Evolutionary conservation across 2,797 vertebrate species (phyloP).

Genomic region (Cynopterus sphinx): DNA sequence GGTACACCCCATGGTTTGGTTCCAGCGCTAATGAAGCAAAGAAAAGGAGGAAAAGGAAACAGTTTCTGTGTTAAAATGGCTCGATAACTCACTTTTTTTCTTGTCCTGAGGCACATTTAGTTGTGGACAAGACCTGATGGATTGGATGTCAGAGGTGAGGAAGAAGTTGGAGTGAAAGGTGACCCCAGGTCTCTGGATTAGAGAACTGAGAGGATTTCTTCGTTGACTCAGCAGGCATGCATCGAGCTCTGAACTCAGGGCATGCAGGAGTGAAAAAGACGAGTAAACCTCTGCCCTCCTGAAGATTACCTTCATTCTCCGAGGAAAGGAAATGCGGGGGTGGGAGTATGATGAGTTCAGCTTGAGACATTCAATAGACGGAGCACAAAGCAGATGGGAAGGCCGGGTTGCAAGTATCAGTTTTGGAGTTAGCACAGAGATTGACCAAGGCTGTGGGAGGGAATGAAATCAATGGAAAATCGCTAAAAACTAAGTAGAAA

Average conservation of each 20-base stretch:
- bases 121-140: background rate
- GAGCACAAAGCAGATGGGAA: background rate
- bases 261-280: too few species aligned
- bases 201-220: background rate
- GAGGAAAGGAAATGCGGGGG: background rate
- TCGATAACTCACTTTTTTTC: background rate
- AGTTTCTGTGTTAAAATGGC: background rate
- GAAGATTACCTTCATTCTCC: background rate
- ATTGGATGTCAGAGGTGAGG: background rate
- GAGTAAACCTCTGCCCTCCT: background rate
- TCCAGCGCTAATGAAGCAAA: constrained; percentile 24
- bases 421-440: background rate
- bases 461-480: background rate
- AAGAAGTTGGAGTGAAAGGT: background rate
- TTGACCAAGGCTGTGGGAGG: background rate
- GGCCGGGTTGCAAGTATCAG: background rate
- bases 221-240: background rate
- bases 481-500: background rate
- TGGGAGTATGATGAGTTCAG: background rate
- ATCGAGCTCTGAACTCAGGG: background rate
- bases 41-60: background rate
- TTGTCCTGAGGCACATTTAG: background rate
- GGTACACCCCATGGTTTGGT: background rate
- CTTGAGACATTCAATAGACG: background rate
- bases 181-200: background rate